Evolutionary conservation across 2,113 vertebrate genomes (phyloP).

Genomic region (Abramis brama): DNA sequence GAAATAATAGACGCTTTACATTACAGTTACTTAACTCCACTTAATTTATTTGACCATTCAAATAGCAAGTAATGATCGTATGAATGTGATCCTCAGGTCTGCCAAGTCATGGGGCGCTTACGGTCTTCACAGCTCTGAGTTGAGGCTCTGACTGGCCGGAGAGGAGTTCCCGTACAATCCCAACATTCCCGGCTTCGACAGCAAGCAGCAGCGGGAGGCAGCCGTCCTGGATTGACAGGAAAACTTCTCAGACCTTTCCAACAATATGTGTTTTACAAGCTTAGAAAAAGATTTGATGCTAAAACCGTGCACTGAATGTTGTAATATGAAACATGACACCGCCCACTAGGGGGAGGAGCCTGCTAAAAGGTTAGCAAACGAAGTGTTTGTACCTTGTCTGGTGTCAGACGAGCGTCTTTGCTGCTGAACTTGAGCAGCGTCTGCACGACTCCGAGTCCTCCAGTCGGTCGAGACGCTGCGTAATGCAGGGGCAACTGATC

Average conservation of each 20-base stretch:
- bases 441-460: conserved; percentile 57
- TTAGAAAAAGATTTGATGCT: too few relatives aligned
- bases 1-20: not conserved
- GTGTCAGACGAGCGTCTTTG: conserved; percentile 63
- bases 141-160: conserved; percentile 60
- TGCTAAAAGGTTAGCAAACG: too few relatives aligned
- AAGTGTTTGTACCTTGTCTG: conserved; percentile 62
- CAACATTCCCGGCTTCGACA: conserved; percentile 64
- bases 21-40: not conserved
- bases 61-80: conserved; percentile 1
- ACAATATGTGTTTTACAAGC: too few relatives aligned
- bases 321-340: too few relatives aligned
- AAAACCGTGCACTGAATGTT: too few relatives aligned
- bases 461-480: conserved; percentile 58
- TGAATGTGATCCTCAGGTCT: not conserved
- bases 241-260: not conserved
- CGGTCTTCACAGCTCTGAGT: conserved; percentile 60
- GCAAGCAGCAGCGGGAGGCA: conserved; percentile 64
- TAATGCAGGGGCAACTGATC: conserved; percentile 67
- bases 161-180: conserved; percentile 67
- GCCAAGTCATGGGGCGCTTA: conserved; percentile 38
- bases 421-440: conserved; percentile 65
- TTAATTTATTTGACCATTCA: not conserved
- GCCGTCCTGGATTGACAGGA: conserved; percentile 62
- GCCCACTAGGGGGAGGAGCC: too few relatives aligned